phyloP scores from a whole-genome alignment of 2,113 vertebrate species.

The Tor tambroides region DNA sequence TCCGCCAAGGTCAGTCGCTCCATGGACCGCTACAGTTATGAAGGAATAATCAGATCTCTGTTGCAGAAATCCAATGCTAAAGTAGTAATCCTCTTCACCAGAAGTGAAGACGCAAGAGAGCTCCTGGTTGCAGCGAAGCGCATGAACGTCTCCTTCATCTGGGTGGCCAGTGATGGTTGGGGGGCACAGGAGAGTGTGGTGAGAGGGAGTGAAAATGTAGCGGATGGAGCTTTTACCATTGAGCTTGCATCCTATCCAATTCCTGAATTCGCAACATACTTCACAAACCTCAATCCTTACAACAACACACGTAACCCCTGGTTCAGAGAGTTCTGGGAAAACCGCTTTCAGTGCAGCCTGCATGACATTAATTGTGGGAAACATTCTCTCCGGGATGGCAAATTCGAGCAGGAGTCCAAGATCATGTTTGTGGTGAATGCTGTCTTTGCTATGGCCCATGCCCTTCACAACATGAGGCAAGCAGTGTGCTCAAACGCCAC shows the following conservation, averaged over 20 bases:
- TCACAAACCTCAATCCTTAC: slow-evolving; percentile 87
- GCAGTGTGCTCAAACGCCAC: slow-evolving; percentile 86
- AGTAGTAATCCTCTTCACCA: slow-evolving; percentile 93
- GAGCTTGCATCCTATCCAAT: slow-evolving; percentile 93
- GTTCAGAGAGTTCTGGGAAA: slow-evolving; percentile 98
- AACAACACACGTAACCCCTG: slow-evolving; percentile 95
- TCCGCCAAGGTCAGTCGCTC: slow-evolving; percentile 96
- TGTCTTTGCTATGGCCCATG: slow-evolving; percentile 63
- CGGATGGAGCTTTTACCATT: slow-evolving; percentile 92
- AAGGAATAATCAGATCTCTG: slow-evolving; percentile 87
- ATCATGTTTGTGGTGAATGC: slow-evolving; percentile 98
- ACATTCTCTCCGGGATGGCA: slow-evolving; percentile 81
- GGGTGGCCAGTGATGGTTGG: slow-evolving; percentile 99
- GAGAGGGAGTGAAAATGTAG: slow-evolving; percentile 84
- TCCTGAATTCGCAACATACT: slow-evolving; percentile 88
- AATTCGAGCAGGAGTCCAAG: slow-evolving; percentile 96
- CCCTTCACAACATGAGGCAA: slow-evolving; percentile 93
- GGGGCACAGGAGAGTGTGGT: slow-evolving; percentile 96
- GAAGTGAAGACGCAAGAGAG: slow-evolving; percentile 92
- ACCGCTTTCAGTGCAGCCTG: slow-evolving; percentile 88
- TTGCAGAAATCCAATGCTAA: slow-evolving; percentile 94
- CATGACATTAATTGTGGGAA: slow-evolving; percentile 80
- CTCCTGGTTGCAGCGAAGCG: slow-evolving; percentile 86
- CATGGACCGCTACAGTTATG: slow-evolving; percentile 89
- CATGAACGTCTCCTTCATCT: slow-evolving; percentile 88